These are phyloP conservation scores for Ardeotis arabs DNA, from an alignment of 2,113 vertebrate genomes.

Conservation along the genomic window DNA sequence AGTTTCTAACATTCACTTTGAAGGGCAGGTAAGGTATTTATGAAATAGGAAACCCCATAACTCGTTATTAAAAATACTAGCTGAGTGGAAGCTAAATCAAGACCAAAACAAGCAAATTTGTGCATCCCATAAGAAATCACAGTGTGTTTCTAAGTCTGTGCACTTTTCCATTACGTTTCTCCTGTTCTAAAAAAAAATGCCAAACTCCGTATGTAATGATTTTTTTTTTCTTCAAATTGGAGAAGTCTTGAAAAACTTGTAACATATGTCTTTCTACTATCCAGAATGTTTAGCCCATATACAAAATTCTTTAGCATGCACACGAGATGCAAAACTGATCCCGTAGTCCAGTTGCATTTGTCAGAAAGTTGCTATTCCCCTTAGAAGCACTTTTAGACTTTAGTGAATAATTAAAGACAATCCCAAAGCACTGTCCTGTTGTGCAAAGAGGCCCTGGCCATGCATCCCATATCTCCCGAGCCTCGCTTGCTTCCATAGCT, in stretches of 20 bases:
- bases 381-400: not conserved
- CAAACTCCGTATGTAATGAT: not conserved
- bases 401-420: not conserved
- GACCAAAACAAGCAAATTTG: too few species aligned
- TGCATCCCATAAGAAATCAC: accelerated
- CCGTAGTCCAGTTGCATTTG: accelerated
- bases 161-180: not conserved
- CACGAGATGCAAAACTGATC: not conserved
- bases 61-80: not conserved
- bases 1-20: not conserved
- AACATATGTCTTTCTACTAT: accelerated
- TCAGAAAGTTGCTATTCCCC: not conserved
- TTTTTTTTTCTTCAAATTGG: not conserved
- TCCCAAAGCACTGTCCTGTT: too few species aligned
- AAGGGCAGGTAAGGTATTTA: not conserved
- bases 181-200: not conserved
- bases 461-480: accelerated
- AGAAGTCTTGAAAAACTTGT: not conserved
- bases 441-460: not conserved
- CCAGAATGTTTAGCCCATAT: not conserved
- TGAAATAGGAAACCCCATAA: not conserved
- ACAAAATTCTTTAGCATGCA: not conserved
- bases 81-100: not conserved
- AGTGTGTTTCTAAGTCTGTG: accelerated
- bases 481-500: not conserved